Evolutionary conservation across 1,140 invertebrate genomes (phyloP).

Genomic region (Glomeris maerens): DNA sequence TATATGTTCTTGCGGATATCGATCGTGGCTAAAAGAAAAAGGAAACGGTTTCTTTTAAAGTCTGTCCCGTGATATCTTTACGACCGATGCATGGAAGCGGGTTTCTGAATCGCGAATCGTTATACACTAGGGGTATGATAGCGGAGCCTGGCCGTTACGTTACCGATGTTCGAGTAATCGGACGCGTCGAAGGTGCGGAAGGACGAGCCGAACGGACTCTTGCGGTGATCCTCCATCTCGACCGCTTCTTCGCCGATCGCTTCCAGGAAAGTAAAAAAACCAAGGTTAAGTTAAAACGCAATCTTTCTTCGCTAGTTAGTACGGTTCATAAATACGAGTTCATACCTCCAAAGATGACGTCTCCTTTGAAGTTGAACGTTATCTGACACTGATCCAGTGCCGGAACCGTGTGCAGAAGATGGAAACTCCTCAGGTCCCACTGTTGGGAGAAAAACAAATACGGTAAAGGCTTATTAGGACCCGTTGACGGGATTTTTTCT

Average conservation of each 20-base stretch:
- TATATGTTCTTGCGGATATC: conserved; percentile 57
- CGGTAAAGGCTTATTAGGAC: conserved; percentile 28
- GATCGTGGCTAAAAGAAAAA: conserved; percentile 51
- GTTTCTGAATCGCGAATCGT: neutral
- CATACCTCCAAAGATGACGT: conserved; percentile 40
- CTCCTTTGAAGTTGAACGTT: conserved; percentile 38
- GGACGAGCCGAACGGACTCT: conserved; percentile 56
- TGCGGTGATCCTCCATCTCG: conserved; percentile 43
- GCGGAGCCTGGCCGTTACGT: conserved; percentile 12
- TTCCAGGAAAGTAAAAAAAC: conserved; percentile 34
- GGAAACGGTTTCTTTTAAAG: conserved; percentile 7
- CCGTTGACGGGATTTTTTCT: neutral
- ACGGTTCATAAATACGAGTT: conserved; percentile 15
- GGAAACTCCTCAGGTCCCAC: conserved; percentile 92
- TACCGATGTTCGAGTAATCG: conserved; percentile 85
- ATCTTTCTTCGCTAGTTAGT: conserved; percentile 13
- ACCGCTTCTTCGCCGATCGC: conserved; percentile 53
- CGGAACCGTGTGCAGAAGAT: conserved; percentile 82
- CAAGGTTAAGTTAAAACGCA: conserved; percentile 11
- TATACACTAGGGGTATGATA: conserved; percentile 4
- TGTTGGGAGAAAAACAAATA: conserved; percentile 74
- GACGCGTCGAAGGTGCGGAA: conserved; percentile 87
- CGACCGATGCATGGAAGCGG: neutral
- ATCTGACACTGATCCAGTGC: conserved; percentile 68
- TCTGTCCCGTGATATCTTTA: conserved; percentile 3